Evolutionary conservation across 2,888 invertebrate genomes (phyloP).

Genomic region (Disparrhopalites patrizii): DNA sequence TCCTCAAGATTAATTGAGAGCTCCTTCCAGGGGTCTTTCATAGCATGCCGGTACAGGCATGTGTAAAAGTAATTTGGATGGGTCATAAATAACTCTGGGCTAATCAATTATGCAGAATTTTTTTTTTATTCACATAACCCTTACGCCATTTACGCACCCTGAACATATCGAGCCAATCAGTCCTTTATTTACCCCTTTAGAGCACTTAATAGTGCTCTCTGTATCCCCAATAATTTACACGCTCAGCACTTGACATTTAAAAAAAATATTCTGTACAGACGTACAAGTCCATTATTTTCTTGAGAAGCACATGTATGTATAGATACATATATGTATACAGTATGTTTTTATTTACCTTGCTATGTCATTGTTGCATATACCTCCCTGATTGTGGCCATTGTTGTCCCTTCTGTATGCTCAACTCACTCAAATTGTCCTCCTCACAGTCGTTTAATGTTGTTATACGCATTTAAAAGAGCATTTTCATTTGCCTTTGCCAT

Average conservation of each 20-base stretch:
- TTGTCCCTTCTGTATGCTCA: background rate
- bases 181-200: too few relatives aligned
- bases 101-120: background rate
- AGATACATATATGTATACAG: background rate
- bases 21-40: background rate
- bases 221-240: background rate
- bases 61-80: background rate
- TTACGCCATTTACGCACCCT: too few relatives aligned
- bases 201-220: too few relatives aligned
- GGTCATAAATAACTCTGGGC: background rate
- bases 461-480: too few relatives aligned
- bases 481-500: background rate
- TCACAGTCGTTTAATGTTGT: too few relatives aligned
- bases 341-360: background rate
- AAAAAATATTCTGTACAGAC: too few relatives aligned
- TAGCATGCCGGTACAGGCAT: too few relatives aligned
- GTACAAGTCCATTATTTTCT: too few relatives aligned
- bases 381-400: too few relatives aligned
- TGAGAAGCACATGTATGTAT: background rate
- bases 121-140: too few relatives aligned
- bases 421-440: too few relatives aligned
- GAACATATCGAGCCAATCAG: too few relatives aligned
- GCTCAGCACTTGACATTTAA: slow-evolving; percentile 1
- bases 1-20: background rate
- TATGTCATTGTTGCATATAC: background rate